Evolutionary conservation across 2,888 invertebrate species (phyloP).

Genomic region (Piscicola geometra): DNA sequence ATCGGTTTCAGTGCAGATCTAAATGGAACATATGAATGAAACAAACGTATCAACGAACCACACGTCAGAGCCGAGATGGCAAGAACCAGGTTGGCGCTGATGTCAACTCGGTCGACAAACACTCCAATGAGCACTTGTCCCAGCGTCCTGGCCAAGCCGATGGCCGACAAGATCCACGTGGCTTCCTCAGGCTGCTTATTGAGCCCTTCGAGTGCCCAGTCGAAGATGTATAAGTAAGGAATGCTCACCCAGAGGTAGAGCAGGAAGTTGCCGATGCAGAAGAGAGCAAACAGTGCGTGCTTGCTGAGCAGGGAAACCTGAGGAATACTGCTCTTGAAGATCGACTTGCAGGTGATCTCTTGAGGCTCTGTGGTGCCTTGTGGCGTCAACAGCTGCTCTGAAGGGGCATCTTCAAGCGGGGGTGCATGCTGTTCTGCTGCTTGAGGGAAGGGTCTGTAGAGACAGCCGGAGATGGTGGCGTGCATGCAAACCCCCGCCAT

Average conservation of each 20-base stretch:
- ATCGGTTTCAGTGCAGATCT: too few relatives aligned
- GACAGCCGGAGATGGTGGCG: constrained; percentile 37
- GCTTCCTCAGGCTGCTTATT: constrained; percentile 30
- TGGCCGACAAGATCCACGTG: constrained; percentile 73
- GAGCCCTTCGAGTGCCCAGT: constrained; percentile 64
- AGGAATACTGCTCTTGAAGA: constrained; percentile 10
- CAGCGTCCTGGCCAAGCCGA: constrained; percentile 70
- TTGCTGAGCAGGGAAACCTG: constrained; percentile 34
- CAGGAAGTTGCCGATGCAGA: constrained; percentile 76
- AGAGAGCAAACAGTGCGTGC: constrained; percentile 46
- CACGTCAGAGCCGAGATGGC: neutral
- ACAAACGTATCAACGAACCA: neutral
- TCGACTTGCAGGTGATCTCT: neutral
- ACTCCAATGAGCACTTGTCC: constrained; percentile 70
- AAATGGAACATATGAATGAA: too few relatives aligned
- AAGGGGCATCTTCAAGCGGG: neutral
- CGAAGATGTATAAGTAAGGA: constrained; percentile 84
- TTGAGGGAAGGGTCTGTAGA: constrained; percentile 40
- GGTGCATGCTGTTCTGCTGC: neutral
- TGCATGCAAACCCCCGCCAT: constrained; percentile 42
- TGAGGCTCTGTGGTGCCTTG: too few relatives aligned
- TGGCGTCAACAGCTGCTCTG: constrained; percentile 2
- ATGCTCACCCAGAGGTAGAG: constrained; percentile 82
- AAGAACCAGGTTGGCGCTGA: constrained; percentile 26
- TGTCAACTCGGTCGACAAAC: constrained; percentile 66